Conservation (phyloP, 1,140 invertebrate genomes). For the Papilio machaon region DNA sequence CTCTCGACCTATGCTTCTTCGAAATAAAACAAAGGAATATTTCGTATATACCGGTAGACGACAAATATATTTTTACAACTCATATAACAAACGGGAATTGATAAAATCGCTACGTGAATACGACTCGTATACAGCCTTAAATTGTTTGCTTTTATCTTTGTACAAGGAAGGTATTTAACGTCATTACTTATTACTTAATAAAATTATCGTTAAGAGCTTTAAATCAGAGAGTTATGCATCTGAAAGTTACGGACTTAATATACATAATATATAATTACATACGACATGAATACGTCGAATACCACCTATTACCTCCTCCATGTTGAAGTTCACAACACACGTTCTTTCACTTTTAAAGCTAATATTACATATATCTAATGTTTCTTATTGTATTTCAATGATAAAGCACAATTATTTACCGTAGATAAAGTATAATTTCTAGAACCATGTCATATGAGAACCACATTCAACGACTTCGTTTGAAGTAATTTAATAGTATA, state of each 20-base stretch:
- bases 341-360: too few species aligned
- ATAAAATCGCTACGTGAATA: conserved; percentile 39
- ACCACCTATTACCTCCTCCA: too few species aligned
- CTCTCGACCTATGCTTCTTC: conserved; percentile 62
- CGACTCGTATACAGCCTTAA: not conserved
- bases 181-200: not conserved
- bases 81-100: conserved; percentile 37
- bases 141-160: not conserved
- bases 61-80: conserved; percentile 37
- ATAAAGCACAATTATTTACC: not conserved
- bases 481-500: not conserved
- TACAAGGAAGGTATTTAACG: not conserved
- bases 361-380: too few species aligned
- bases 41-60: conserved; percentile 37
- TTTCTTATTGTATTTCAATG: too few species aligned
- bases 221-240: too few species aligned
- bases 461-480: not conserved
- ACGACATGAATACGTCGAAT: too few species aligned
- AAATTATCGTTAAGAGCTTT: too few species aligned
- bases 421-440: not conserved
- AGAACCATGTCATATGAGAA: not conserved
- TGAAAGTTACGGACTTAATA: too few species aligned
- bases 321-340: too few species aligned
- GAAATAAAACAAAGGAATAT: conserved; percentile 69
- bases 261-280: too few species aligned